These are phyloP conservation scores for Uloborus plumipes DNA, from an alignment of 2,888 invertebrate species.

Conservation along the genomic window DNA sequence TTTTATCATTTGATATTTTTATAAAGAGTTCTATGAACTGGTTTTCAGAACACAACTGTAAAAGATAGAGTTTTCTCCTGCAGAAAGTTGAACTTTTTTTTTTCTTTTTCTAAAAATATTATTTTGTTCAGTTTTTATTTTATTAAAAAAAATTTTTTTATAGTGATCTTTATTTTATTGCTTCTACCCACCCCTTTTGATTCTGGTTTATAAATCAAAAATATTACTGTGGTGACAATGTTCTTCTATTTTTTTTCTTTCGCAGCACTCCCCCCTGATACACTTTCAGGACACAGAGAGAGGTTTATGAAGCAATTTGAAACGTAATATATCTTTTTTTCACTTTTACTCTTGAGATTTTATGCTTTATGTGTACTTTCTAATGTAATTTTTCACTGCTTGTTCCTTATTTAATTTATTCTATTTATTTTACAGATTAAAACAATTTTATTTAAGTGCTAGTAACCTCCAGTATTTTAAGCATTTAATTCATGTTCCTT, in stretches of 20 bases:
- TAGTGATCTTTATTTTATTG: too few species aligned
- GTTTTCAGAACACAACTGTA: too few species aligned
- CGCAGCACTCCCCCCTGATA: conserved; percentile 86
- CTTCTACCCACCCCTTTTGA: too few species aligned
- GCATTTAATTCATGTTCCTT: conserved; percentile 92
- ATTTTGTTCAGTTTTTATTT: too few species aligned
- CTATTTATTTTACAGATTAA: conserved; percentile 74
- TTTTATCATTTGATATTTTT: too few species aligned
- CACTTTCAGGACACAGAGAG: conserved; percentile 88
- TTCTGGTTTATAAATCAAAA: too few species aligned
- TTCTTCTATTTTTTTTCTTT: conserved; percentile 16
- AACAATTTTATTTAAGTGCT: conserved; percentile 92
- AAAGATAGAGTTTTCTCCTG: too few species aligned
- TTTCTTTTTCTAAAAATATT: too few species aligned
- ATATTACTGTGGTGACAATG: too few species aligned
- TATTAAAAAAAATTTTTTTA: too few species aligned
- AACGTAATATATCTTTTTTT: conserved; percentile 72
- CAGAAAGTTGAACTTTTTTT: too few species aligned
- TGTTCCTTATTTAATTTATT: conserved; percentile 5
- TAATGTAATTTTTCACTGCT: neutral
- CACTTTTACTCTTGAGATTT: neutral
- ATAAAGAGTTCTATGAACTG: too few species aligned
- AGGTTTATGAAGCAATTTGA: conserved; percentile 92
- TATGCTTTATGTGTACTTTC: neutral
- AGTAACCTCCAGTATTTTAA: conserved; percentile 97